phyloP scores from a whole-genome alignment of 2,797 vertebrate genomes.

The Poliocrania exsul region DNA sequence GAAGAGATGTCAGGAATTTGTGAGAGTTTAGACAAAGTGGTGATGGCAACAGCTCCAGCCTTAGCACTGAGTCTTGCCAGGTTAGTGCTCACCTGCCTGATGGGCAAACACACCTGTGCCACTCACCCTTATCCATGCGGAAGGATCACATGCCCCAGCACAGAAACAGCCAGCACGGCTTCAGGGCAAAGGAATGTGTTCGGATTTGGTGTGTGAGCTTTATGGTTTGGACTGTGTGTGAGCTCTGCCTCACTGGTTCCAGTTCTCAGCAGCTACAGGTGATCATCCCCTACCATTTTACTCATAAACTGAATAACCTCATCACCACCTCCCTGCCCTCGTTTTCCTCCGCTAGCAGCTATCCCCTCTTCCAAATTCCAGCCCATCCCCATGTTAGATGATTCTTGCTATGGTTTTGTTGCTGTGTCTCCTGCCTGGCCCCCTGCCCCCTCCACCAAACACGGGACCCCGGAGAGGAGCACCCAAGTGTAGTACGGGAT shows the following conservation, averaged over 20 bases:
- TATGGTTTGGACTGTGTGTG: background rate
- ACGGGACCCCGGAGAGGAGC: background rate
- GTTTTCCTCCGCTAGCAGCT: accelerated
- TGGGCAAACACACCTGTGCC: background rate
- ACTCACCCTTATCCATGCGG: accelerated
- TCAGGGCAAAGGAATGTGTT: background rate
- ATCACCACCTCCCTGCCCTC: background rate
- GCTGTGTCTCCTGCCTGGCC: background rate
- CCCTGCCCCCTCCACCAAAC: background rate
- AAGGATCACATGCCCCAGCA: accelerated
- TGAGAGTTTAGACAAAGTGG: background rate
- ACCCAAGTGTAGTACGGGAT: slow-evolving; percentile 29
- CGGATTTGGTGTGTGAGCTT: background rate
- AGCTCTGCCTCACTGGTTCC: background rate
- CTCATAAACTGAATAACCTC: background rate
- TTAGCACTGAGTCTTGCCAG: background rate
- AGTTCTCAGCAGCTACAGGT: accelerated
- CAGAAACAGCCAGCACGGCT: background rate
- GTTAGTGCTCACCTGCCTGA: background rate
- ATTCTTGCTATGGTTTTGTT: accelerated
- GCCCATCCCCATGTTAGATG: background rate
- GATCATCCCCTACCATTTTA: background rate
- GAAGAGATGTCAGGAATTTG: accelerated
- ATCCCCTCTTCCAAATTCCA: background rate
- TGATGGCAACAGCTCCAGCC: background rate